phyloP scores from a whole-genome alignment of 2,797 vertebrate species.

The Ceyx erithaca region DNA sequence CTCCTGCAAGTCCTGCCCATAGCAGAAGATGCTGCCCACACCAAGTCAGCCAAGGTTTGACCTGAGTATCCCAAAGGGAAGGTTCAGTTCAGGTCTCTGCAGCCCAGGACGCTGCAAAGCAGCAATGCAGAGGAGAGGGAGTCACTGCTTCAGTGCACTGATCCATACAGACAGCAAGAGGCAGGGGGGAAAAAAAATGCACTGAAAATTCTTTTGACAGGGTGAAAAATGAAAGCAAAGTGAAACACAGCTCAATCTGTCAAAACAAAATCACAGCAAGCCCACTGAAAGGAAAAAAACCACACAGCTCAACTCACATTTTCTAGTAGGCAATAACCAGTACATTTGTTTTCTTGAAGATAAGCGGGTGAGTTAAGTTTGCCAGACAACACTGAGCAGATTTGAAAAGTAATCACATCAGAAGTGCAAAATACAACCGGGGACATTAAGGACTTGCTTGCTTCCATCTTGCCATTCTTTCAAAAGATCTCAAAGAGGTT shows the following conservation, averaged over 20 bases:
- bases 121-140: not conserved
- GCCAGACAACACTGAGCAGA: constrained; percentile 12
- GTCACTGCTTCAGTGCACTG: constrained; percentile 32
- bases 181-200: not conserved
- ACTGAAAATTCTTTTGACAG: constrained; percentile 65
- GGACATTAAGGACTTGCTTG: not conserved
- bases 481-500: not conserved
- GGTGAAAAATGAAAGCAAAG: constrained; percentile 65
- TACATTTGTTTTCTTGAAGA: constrained; percentile 33
- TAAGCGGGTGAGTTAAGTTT: not conserved
- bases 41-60: not conserved
- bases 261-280: constrained; percentile 65
- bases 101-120: not conserved
- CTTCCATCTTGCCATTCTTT: not conserved
- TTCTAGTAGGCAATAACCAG: constrained; percentile 39
- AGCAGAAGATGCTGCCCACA: not conserved
- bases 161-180: constrained; percentile 40
- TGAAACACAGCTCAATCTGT: constrained; percentile 59
- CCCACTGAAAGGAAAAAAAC: constrained; percentile 1
- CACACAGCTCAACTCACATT: not conserved
- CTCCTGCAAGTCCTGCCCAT: not conserved
- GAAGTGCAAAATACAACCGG: not conserved
- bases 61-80: not conserved
- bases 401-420: constrained; percentile 43
- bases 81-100: not conserved